Base-by-base conservation (phyloP, 2,113 vertebrate genomes). In the Paraplagusia blochii region DNA sequence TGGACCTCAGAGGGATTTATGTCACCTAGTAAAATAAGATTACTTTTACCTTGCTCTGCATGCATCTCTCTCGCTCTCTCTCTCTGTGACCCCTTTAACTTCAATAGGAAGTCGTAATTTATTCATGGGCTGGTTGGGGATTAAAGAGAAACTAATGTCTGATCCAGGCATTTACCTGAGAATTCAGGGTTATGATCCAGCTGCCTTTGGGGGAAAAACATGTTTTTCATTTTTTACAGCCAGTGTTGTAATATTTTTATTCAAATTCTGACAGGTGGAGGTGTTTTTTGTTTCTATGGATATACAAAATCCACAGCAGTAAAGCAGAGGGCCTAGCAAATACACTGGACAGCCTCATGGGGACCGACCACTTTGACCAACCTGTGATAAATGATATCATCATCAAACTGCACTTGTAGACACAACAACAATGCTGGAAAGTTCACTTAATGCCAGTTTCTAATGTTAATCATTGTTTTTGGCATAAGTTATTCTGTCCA, bases 1-100 rank as follows among this genome's bases (percentile, higher is more conserved):
- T 35, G 68, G 73, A 81, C 68, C 71, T 58, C 52, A 1, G 22
- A 29, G 34, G 58, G 75, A 84, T 85, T 86, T 82, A 84, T 78
- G 62, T 71, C 74, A 51, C 61, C 63, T 44, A 50, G 53, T 85
- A 80, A 85, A 86, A 83, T 58, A 60, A 65, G 67, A 85, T 82
- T 73, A 78, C 66, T 71, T 70, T 61, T 67, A 74, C 58, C 77
- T 72, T 57, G 50, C 53, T 43, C 46, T 39, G 54, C 38, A 59
- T 29, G 22, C 22, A 29, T 29, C 22, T 29, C 2, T 29, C 22
- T 29, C 22, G 2, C 22, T 29, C 22, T 29, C 22, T 29, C 22
- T 29, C 22, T 29, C 22, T 29, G 3, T 29, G 3, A 6, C 22
- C 47, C 53, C 39, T 62, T 45, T 69, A 46, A 45, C 2, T 69